Evolutionary conservation across 2,888 invertebrate genomes (phyloP), one percentile per base, ranked within the genome.

Genomic region (Baccha elongata): DNA sequence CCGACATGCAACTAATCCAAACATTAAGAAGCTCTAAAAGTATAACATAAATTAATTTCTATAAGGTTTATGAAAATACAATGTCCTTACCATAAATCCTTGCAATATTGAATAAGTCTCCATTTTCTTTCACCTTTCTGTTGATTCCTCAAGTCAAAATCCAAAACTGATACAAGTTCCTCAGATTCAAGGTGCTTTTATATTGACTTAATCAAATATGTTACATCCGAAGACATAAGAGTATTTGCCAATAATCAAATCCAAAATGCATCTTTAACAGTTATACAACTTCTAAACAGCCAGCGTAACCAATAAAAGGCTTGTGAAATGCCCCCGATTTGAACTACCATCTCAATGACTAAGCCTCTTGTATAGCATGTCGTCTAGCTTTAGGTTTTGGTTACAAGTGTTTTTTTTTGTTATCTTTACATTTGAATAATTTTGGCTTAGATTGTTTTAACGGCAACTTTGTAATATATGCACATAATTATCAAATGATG

Each of bases 261-360:
- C 40, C 17, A 13, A 65, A 78, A 72, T 78, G 78, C 67, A 79
- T 67, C 72, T 64, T 65, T 40, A 40, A 10, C 62, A 62, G 62
- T 83, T 83, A 83, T 72, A 76, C 67, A 83, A 83, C 17, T 53
- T 21, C 11, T 3, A 29, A 15, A 6, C 40, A 32, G n/a, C n/a
- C 29, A 48, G 55, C 72, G 62, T 68, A 72, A 76, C 72, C 23
- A 71, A n/a, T 21, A 26, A 53, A 53, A 50, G 11, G 67, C 76
- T 83, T 83, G 81, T 76, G 76, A 83, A 83, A 76, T 76, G 17
- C 19, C 42, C 17, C 19, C 19, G 19, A 23, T 40, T 40, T 40
- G 5, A 15, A 40, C 35, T 3, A 7, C 2, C 40, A 26, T 40
- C 11, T 10, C 2, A 11, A 15, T 46, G 46, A 46, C 42, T 62